Base-by-base conservation (phyloP, 1,140 invertebrate genomes). In the Diplogasteroides magnus region DNA sequence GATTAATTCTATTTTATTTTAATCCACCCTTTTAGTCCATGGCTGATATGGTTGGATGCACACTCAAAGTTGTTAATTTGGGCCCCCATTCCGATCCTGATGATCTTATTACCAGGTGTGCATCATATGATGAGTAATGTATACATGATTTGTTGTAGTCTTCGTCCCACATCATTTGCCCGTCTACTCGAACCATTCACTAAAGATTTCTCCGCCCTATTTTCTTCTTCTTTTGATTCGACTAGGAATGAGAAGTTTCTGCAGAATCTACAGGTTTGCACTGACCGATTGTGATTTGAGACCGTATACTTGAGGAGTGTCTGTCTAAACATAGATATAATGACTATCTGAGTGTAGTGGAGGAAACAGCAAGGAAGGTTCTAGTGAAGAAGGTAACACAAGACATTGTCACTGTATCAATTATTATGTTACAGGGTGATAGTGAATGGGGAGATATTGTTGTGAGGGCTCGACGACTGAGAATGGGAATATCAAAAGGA, bases 31-130 rank as follows among this genome's bases (percentile, higher is more conserved):
- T n/a, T n/a, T 11, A 48, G 37, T 93, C 91, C 83, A 85, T 99
- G 25, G 92, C 95, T 0, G 87, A 89, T 62, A 76, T 63, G 48
- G 73, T 76, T 3, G 75, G 86, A 89, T 90, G 15, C 88, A 92
- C 74, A 91, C 85, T 99, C 15, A 86, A 91, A 56, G 94, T 98
- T 0, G 91, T 99, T n/a, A 99, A 99, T 83, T 92, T 99, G 90
- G 98, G 97, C 83, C 95, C 70, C 14, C 66, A 64, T 2, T 72
- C 70, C n/a, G 70, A 72, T 68, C 63, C 64, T 0, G 70, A 72
- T 57, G 70, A 72, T 29, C 70, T 72, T 3, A 60, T 72, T 57
- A 55, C 66, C 98, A 83, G 95, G 99, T 83, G 97, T 25, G 59
- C 58, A 23, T 28, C 59, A 1, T 61, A 57, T 19, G 23, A 65